Evolutionary conservation across 2,888 invertebrate genomes (phyloP).

Genomic region (Coelogynopora nodosa): DNA sequence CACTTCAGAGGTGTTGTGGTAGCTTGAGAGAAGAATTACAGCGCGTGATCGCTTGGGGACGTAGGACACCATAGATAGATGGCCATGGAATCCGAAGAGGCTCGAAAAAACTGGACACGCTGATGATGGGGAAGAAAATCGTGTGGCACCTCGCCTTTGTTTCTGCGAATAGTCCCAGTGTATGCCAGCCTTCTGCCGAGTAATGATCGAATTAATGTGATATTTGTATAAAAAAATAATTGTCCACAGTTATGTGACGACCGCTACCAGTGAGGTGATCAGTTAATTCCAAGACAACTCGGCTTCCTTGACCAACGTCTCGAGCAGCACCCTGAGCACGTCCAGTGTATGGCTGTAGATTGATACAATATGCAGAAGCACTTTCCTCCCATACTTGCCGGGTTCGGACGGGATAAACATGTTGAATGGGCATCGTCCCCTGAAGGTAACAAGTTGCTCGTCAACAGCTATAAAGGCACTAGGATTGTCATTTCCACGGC

Average conservation of each 20-base stretch:
- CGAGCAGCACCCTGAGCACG: neutral
- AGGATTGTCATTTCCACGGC: slow-evolving; percentile 34
- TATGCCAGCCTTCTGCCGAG: neutral
- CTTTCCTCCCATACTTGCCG: slow-evolving; percentile 42
- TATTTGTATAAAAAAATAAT: neutral
- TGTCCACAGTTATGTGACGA: slow-evolving; percentile 26
- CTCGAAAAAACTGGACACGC: neutral
- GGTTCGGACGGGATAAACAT: slow-evolving; percentile 44
- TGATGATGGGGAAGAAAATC: neutral
- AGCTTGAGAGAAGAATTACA: slow-evolving; percentile 3
- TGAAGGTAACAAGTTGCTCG: slow-evolving; percentile 44
- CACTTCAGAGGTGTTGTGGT: neutral
- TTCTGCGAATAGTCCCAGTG: neutral
- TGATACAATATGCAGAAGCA: neutral
- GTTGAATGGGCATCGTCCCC: slow-evolving; percentile 41
- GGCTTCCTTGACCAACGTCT: slow-evolving; percentile 3
- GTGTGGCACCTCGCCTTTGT: neutral
- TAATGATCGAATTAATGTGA: neutral
- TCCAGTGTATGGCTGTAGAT: slow-evolving; percentile 29
- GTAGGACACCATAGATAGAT: neutral
- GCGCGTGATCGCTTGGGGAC: neutral
- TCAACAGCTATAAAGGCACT: slow-evolving; percentile 43
- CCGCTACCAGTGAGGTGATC: neutral
- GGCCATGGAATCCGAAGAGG: slow-evolving; percentile 1
- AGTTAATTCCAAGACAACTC: slow-evolving; percentile 27